These are phyloP conservation scores for Blastomussa wellsi DNA, from an alignment of 92 coral and sea anemone species.

Conservation along the genomic window DNA sequence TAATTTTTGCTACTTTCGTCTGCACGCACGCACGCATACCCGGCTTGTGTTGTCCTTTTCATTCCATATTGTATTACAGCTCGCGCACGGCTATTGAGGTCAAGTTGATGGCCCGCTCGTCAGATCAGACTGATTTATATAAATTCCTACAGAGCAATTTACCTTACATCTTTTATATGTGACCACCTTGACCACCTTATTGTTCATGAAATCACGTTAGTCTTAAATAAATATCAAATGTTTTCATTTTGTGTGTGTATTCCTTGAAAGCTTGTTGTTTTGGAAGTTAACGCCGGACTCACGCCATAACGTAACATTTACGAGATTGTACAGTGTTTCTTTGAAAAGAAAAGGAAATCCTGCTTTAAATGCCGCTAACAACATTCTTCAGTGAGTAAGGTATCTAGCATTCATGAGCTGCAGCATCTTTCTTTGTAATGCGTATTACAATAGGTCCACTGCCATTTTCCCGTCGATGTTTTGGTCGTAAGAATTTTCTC, in stretches of 20 bases:
- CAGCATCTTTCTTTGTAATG: neutral
- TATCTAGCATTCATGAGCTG: neutral
- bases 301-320: neutral
- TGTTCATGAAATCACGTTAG: neutral
- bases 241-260: neutral
- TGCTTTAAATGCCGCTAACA: neutral
- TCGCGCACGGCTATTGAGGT: neutral
- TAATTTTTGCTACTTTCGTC: neutral
- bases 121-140: too few species aligned
- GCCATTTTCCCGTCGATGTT: neutral
- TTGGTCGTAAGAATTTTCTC: slow-evolving; percentile 20
- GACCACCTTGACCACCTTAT: neutral
- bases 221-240: too few species aligned
- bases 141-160: neutral
- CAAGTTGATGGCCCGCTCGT: neutral
- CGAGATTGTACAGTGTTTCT: neutral
- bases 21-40: neutral
- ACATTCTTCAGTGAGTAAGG: neutral
- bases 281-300: neutral
- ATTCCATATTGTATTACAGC: neutral
- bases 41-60: neutral
- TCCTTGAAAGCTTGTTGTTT: neutral
- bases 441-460: neutral
- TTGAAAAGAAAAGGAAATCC: neutral
- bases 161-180: neutral